Percentiles rank a stretch among this genome's conserved stretches.
Conservation (phyloP, 2,797 vertebrate genomes). For the Pseudomugil gertrudae region DNA sequence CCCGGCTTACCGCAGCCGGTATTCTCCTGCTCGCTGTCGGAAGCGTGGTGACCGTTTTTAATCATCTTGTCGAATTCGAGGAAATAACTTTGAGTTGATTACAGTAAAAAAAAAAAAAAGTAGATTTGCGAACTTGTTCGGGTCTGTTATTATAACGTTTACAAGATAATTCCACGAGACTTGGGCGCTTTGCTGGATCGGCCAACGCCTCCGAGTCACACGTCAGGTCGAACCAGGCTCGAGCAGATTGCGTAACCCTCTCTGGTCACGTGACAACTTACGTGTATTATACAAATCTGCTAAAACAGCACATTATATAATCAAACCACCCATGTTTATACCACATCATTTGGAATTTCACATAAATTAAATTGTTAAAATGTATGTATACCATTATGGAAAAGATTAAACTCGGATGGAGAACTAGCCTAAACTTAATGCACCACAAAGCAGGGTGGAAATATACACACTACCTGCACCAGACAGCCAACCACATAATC, state of each 20-base stretch:
- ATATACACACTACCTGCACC: no score
- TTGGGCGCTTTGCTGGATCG: not conserved
- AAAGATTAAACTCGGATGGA: no score
- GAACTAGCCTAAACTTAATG: no score
- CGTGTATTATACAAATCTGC: no score
- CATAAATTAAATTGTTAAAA: no score
- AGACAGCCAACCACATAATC: no score
- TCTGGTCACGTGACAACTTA: conserved; percentile 41
- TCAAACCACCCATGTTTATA: no score
- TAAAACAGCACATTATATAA: no score
- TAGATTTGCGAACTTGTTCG: not conserved
- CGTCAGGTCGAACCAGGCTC: conserved; percentile 60
- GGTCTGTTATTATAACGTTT: not conserved
- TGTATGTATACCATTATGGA: no score
- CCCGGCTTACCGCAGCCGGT: conserved; percentile 40
- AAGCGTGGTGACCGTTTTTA: conserved; percentile 79
- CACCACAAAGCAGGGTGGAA: no score
- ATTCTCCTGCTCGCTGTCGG: conserved; percentile 30
- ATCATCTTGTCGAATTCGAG: conserved; percentile 68
- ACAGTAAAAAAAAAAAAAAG: not conserved
- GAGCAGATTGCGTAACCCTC: conserved; percentile 38
- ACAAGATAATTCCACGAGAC: not conserved
- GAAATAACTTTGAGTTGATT: rapidly evolving
- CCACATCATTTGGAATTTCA: no score
- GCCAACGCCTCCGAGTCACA: conserved; percentile 68